Percentiles rank a stretch among this genome's conserved stretches.
Conservation (phyloP, 2,888 invertebrate genomes). For the Parapristionchus giblindavisi region DNA sequence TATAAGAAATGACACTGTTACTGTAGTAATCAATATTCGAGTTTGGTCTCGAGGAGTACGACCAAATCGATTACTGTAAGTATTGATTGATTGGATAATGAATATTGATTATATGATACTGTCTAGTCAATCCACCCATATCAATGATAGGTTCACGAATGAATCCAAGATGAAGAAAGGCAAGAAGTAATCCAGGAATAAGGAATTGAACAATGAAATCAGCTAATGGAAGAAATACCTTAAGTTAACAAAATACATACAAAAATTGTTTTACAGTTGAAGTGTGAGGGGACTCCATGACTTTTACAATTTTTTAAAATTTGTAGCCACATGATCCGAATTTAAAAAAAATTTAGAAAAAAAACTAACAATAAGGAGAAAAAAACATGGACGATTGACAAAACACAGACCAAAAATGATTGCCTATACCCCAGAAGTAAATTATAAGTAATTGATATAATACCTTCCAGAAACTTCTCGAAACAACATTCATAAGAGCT, state of each 20-base stretch:
- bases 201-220: slow-evolving; percentile 68
- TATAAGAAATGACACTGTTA: slow-evolving; percentile 66
- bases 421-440: background rate
- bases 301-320: background rate
- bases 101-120: slow-evolving; percentile 56
- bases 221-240: slow-evolving; percentile 65
- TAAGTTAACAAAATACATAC: background rate
- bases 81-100: background rate
- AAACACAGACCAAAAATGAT: background rate
- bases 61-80: slow-evolving; percentile 67
- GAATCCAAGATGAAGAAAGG: slow-evolving; percentile 65
- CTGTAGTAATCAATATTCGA: slow-evolving; percentile 67
- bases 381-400: background rate
- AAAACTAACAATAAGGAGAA: background rate
- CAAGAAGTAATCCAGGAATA: slow-evolving; percentile 64
- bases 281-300: background rate
- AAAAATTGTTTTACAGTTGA: background rate
- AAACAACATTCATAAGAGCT: slow-evolving; percentile 63
- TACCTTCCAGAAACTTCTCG: slow-evolving; percentile 66
- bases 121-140: slow-evolving; percentile 62
- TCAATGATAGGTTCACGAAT: slow-evolving; percentile 67
- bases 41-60: slow-evolving; percentile 68
- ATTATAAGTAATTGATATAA: too few relatives aligned
- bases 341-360: background rate
- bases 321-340: too few relatives aligned